Base-by-base conservation (phyloP, 2,113 vertebrate genomes). In the Corvus cornix region DNA sequence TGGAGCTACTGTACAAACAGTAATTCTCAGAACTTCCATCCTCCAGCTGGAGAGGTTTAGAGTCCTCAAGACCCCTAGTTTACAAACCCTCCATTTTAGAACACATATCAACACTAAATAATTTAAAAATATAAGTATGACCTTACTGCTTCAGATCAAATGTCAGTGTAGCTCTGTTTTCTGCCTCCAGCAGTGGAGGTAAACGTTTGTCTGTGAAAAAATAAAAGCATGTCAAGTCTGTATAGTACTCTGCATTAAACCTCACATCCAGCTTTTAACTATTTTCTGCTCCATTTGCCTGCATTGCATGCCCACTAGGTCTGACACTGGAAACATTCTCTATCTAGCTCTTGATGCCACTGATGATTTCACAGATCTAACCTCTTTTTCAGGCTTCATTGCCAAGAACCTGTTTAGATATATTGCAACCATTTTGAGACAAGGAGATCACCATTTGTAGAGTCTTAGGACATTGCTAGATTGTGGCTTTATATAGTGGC, bases 401-500 rank as follows among this genome's bases (percentile, higher is more conserved):
- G 14, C 20, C 52, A 68, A 93, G 49, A 72, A 64, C 2, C 2
- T 64, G 2, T 48, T 90, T 39, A 67, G 12, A 49, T 33, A 10
- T 28, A 43, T 13, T 59, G 21, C 16, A 48, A 22, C 12, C 10
- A 24, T 73, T 92, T 48, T 80, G 58, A 52, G 17, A 77, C 23
- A 30, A 48, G 5, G 7, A 48, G 41, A 52, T 55, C 8, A 43
- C 8, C 60, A 21, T 85, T 59, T 59, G 31, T 27, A 44, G 49
- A 55, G 11, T n/a, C 63, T 79, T 46, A 62, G 31, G 28, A 39
- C 17, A n/a, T 20, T 2, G 1, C 24, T 24, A 79, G 58, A 22
- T 63, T 0, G 0, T 72, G 30, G 26, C 7, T 76, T 86, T 76
- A 15, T 43, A 11, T 13, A 58, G 28, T 27, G 20, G 15, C 3